These are phyloP conservation scores for Tenodera sinensis DNA, from an alignment of 2,888 invertebrate genomes.

Conservation along the genomic window DNA sequence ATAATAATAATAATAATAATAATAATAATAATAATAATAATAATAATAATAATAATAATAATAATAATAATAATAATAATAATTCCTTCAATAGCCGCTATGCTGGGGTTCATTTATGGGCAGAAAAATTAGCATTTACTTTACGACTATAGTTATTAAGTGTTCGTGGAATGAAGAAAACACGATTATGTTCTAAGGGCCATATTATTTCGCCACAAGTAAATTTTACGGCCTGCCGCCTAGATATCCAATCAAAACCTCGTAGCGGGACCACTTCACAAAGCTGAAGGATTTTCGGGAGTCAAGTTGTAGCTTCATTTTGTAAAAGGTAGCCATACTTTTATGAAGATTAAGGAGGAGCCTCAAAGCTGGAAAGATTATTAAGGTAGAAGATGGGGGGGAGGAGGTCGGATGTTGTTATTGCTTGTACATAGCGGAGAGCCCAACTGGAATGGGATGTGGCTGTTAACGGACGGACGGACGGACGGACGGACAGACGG, in stretches of 20 bases:
- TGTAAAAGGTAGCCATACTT: constrained; percentile 1
- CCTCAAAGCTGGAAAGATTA: not conserved
- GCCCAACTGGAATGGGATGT: not conserved
- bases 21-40: too few species aligned
- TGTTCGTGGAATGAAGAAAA: not conserved
- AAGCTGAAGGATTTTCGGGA: not conserved
- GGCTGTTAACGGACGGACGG: not conserved
- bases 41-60: too few species aligned
- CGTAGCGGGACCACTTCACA: not conserved
- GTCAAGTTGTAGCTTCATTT: not conserved
- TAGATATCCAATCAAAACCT: not conserved
- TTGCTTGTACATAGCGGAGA: constrained; percentile 1
- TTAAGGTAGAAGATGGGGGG: not conserved
- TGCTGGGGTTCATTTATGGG: not conserved
- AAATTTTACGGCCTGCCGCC: not conserved
- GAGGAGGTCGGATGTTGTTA: not conserved
- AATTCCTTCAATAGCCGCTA: not conserved
- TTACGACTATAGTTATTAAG: not conserved
- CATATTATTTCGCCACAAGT: not conserved
- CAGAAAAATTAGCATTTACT: not conserved
- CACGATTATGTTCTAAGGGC: not conserved
- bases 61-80: not conserved
- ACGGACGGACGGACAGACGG: not conserved
- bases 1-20: too few species aligned
- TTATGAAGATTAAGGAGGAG: constrained; percentile 5